Evolutionary conservation across 2,797 vertebrate genomes (phyloP), one percentile per base, ranked within the genome.

Genomic region (Typhlichthys eigenmanni): DNA sequence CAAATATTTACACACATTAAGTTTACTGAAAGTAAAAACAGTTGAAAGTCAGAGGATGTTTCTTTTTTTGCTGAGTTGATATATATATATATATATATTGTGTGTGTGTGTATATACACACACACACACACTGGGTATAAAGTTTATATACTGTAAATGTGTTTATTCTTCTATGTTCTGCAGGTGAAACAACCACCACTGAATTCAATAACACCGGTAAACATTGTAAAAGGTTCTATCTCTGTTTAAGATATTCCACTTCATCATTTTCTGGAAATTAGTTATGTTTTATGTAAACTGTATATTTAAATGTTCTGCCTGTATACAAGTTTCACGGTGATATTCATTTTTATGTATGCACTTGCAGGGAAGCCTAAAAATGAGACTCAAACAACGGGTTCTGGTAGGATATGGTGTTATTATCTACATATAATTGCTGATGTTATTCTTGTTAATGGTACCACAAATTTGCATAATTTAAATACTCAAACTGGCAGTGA

Each of bases 361-460:
- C 2, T 47, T 53, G 3, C 17, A 57, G 8, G 0, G 13, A 12
- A 48, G 13, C 10, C 5, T 9, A 2, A 1, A 0, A 6, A 2
- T 0, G 1, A 1, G 0, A 4, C 0, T 2, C 3, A 8, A 17
- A 5, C 1, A 0, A 0, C 19, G 7, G 58, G 0, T 49, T 0
- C 55, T 11, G 65, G 69, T 81, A 19, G 60, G 64, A 69, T 17
- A 11, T 7, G 58, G 1, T 12, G n/a, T n/a, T 11, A 47, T 58
- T 48, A 48, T 4, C 47, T 48, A 48, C 13, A 48, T 11, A n/a
- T 11, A 48, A n/a, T 48, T 48, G 10, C 7, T 38, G 34, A 38
- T 38, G 8, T 38, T 24, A 54, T 55, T 6, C 29, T 55, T 38
- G 13, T 13, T 55, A 8, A 34, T 38, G 6, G 2, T 38, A 14